Percentiles rank a stretch among this genome's conserved stretches.
Conservation (phyloP, 2,113 vertebrate species). For the Nyctibius bracteatus region DNA sequence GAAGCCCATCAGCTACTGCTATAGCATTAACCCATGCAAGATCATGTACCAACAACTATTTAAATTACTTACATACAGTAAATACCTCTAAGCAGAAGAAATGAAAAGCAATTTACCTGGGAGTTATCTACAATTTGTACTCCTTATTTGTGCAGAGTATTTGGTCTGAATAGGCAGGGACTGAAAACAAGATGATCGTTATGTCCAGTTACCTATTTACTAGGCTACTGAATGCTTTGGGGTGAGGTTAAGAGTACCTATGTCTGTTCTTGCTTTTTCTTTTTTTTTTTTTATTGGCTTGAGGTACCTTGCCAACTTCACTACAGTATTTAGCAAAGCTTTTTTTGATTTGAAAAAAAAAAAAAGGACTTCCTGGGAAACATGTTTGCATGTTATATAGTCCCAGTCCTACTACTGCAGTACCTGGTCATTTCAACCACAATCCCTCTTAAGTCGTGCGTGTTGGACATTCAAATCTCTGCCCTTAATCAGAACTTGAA, state of each 20-base stretch:
- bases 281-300: background rate
- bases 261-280: background rate
- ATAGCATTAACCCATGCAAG: background rate
- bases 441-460: background rate
- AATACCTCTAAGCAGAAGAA: background rate
- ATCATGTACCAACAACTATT: background rate
- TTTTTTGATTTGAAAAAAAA: background rate
- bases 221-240: background rate
- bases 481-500: background rate
- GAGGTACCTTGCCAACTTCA: background rate
- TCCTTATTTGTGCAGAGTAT: background rate
- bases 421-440: background rate
- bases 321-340: background rate
- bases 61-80: background rate
- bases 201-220: background rate
- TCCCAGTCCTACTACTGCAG: background rate
- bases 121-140: background rate
- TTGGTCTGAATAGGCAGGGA: background rate
- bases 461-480: background rate
- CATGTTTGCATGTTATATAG: background rate
- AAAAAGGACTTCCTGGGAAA: background rate
- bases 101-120: background rate
- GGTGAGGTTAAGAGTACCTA: background rate
- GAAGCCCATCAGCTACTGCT: background rate
- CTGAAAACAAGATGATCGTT: background rate